A percentile compares a stretch with the other conserved stretches of the same genome.
Evolutionary conservation across 1,140 invertebrate species (phyloP).

Genomic region (Latrodectus geometricus): DNA sequence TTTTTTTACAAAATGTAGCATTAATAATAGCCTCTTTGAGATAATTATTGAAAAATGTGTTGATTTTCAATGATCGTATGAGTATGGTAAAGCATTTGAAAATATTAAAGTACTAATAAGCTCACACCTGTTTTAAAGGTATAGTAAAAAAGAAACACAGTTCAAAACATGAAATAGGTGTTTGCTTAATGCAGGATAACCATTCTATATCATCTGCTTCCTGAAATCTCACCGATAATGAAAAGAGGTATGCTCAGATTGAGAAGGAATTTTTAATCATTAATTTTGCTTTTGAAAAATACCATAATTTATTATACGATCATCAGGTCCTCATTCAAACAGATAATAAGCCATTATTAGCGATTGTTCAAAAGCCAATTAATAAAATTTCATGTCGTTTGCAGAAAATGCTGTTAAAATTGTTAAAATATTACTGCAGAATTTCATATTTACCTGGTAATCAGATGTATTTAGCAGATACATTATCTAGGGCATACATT

Average conservation of each 20-base stretch:
- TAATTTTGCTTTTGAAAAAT: too few species aligned
- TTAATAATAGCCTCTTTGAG: neutral
- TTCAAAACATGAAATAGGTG: slow-evolving; percentile 68
- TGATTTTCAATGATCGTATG: slow-evolving; percentile 4
- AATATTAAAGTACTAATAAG: slow-evolving; percentile 26
- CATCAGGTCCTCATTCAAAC: slow-evolving; percentile 70
- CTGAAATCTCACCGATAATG: too few species aligned
- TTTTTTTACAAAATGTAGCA: neutral
- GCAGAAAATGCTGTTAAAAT: slow-evolving; percentile 64
- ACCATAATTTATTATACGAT: too few species aligned
- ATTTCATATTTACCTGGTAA: neutral
- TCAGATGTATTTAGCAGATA: too few species aligned
- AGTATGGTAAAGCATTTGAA: slow-evolving; percentile 6
- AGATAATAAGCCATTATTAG: slow-evolving; percentile 71
- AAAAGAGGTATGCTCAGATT: too few species aligned
- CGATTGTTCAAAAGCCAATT: too few species aligned
- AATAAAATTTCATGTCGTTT: slow-evolving; percentile 67
- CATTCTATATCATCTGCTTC: too few species aligned
- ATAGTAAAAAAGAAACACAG: slow-evolving; percentile 67
- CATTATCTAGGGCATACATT: slow-evolving; percentile 12
- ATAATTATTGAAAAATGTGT: slow-evolving; percentile 64
- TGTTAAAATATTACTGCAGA: neutral
- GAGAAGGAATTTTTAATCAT: too few species aligned
- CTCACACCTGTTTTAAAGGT: neutral
- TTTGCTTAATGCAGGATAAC: too few species aligned